Percentiles rank a stretch among this genome's conserved stretches.
Conservation (phyloP, 2,113 vertebrate genomes). For the Variabilichromis moorii region DNA sequence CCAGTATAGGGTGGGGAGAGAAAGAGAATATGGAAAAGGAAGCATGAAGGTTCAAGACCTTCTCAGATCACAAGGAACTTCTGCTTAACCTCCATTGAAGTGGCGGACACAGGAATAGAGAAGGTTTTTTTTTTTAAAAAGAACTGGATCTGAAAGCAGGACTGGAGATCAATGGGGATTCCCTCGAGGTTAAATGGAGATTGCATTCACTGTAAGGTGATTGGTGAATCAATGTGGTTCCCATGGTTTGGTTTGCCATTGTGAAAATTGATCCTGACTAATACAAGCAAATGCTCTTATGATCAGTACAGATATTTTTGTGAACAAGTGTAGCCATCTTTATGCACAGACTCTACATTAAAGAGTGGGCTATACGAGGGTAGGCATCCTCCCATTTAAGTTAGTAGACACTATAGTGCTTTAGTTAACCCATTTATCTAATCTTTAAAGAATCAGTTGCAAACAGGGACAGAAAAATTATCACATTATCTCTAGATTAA, state of each 20-base stretch:
- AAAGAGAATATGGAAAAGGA: constrained; percentile 61
- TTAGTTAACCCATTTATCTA: not conserved
- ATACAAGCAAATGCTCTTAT: constrained; percentile 23
- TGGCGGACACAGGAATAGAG: constrained; percentile 62
- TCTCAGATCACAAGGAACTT: constrained; percentile 74
- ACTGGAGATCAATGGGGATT: constrained; percentile 66
- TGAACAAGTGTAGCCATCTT: not conserved
- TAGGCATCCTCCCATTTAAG: not conserved
- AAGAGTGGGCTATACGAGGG: not conserved
- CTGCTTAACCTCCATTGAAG: constrained; percentile 74
- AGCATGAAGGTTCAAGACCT: constrained; percentile 67
- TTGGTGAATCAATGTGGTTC: constrained; percentile 69
- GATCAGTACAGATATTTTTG: not conserved
- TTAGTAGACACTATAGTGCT: not conserved
- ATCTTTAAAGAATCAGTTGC: not conserved
- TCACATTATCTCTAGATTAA: not conserved
- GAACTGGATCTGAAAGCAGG: constrained; percentile 62
- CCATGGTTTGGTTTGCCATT: constrained; percentile 64
- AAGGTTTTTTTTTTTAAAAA: not conserved
- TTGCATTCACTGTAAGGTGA: constrained; percentile 56
- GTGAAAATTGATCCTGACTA: constrained; percentile 45
- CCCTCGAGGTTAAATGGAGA: constrained; percentile 51
- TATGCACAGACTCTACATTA: not conserved
- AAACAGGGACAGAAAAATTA: not conserved
- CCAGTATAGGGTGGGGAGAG: constrained; percentile 26